Evolutionary conservation across 53 echinoderm and acorn worm genomes (phyloP).

Genomic region (Patiria pectinifera): DNA sequence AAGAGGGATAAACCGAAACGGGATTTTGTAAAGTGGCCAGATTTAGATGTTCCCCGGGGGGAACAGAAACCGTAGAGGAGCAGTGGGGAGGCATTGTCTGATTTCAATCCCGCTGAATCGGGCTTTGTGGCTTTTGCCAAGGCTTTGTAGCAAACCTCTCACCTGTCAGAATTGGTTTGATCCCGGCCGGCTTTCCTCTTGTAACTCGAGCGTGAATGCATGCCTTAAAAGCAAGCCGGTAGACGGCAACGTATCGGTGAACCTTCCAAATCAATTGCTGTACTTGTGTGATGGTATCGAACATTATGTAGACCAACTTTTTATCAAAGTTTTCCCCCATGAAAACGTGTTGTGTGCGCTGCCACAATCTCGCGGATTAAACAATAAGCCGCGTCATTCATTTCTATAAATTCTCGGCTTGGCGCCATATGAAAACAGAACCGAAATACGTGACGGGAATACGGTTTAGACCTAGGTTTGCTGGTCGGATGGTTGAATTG

Average conservation of each 20-base stretch:
- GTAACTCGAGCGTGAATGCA: not conserved
- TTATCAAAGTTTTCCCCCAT: too few species aligned
- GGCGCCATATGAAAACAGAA: not conserved
- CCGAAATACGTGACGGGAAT: not conserved
- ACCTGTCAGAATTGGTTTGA: conserved; percentile 12
- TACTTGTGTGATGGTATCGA: not conserved
- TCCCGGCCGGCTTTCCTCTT: not conserved
- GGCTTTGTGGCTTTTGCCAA: not conserved
- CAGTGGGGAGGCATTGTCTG: not conserved
- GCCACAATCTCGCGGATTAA: too few species aligned
- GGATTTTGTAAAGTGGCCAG: not conserved
- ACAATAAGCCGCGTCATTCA: too few species aligned
- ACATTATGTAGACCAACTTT: too few species aligned
- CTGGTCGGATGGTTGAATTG: not conserved
- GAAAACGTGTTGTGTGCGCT: too few species aligned
- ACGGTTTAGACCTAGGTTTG: not conserved
- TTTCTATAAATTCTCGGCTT: too few species aligned
- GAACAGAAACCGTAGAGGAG: conserved; percentile 17
- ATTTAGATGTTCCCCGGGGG: conserved; percentile 7
- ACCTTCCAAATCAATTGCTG: not conserved
- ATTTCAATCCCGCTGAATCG: not conserved
- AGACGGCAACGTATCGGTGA: not conserved
- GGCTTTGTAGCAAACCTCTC: conserved; percentile 2
- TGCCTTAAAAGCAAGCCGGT: not conserved
- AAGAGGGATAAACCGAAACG: not conserved